Percentiles rank a stretch among this genome's conserved stretches.
phyloP scores from a whole-genome alignment of 1,140 invertebrate genomes.

The Drosophila yakuba region DNA sequence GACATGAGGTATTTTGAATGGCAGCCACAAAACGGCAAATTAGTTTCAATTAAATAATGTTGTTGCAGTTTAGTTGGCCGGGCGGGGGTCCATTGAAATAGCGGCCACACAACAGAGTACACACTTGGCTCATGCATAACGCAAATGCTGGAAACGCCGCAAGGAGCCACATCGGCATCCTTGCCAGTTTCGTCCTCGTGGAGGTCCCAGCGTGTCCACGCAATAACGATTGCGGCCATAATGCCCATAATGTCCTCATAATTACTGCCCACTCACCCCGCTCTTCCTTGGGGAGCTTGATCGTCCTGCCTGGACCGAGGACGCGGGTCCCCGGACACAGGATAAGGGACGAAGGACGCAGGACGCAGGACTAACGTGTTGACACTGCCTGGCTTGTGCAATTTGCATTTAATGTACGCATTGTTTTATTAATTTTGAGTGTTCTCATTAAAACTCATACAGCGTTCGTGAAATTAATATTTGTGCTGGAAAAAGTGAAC shows the following conservation, averaged over 20 bases:
- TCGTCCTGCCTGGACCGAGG: slow-evolving; percentile 16
- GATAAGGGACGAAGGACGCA: background rate
- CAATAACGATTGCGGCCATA: slow-evolving; percentile 81
- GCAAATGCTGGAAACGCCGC: slow-evolving; percentile 65
- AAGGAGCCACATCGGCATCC: slow-evolving; percentile 53
- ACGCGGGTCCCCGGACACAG: background rate
- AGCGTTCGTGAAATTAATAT: slow-evolving; percentile 74
- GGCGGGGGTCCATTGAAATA: background rate
- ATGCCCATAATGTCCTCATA: slow-evolving; percentile 81
- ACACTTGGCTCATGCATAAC: slow-evolving; percentile 69
- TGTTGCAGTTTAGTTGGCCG: slow-evolving; percentile 66
- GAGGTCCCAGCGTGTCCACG: slow-evolving; percentile 75
- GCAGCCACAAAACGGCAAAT: slow-evolving; percentile 74
- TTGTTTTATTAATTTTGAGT: slow-evolving; percentile 81
- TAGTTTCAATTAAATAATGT: slow-evolving; percentile 84
- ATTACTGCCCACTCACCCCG: slow-evolving; percentile 54
- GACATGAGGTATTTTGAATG: slow-evolving; percentile 65
- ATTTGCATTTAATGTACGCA: slow-evolving; percentile 82
- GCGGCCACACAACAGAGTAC: slow-evolving; percentile 12
- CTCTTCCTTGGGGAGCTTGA: slow-evolving; percentile 5
- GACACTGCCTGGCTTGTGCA: slow-evolving; percentile 52
- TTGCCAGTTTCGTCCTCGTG: slow-evolving; percentile 22
- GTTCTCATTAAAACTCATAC: slow-evolving; percentile 71
- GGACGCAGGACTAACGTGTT: slow-evolving; percentile 33
- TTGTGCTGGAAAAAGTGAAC: slow-evolving; percentile 27